These are phyloP conservation scores for Eupristina koningsbergeri DNA, from an alignment of 1,140 invertebrate species.

Conservation along the genomic window DNA sequence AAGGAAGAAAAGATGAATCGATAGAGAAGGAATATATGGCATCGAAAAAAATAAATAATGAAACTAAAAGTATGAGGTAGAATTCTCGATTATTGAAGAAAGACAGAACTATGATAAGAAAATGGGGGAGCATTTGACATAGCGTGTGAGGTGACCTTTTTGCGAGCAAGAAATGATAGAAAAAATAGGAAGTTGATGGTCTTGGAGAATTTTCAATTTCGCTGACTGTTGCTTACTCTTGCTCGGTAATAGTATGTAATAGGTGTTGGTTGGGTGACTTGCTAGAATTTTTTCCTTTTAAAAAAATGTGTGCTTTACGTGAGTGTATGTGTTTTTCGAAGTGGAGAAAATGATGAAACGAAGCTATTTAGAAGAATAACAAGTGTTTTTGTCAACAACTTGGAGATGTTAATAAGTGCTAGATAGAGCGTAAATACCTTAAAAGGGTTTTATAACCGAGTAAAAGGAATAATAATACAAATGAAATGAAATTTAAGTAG, in stretches of 20 bases:
- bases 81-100: slow-evolving; percentile 22
- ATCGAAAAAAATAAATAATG: slow-evolving; percentile 17
- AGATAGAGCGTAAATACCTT: neutral
- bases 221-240: slow-evolving; percentile 12
- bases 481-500: too few relatives aligned
- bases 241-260: neutral
- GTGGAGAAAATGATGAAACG: neutral
- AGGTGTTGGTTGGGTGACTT: neutral
- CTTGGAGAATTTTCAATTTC: slow-evolving; percentile 43
- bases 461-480: too few relatives aligned
- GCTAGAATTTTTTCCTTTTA: neutral
- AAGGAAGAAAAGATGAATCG: neutral
- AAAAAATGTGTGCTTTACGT: slow-evolving; percentile 20
- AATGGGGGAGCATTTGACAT: neutral
- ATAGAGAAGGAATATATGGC: neutral
- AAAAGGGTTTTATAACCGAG: neutral
- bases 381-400: neutral
- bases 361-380: neutral
- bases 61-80: neutral
- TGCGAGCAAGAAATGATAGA: neutral
- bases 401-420: neutral
- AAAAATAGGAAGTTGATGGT: slow-evolving; percentile 8
- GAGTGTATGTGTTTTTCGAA: neutral
- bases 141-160: slow-evolving; percentile 21
- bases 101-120: neutral